Conservation (phyloP, 2,797 vertebrate genomes). For the Nasua narica region DNA sequence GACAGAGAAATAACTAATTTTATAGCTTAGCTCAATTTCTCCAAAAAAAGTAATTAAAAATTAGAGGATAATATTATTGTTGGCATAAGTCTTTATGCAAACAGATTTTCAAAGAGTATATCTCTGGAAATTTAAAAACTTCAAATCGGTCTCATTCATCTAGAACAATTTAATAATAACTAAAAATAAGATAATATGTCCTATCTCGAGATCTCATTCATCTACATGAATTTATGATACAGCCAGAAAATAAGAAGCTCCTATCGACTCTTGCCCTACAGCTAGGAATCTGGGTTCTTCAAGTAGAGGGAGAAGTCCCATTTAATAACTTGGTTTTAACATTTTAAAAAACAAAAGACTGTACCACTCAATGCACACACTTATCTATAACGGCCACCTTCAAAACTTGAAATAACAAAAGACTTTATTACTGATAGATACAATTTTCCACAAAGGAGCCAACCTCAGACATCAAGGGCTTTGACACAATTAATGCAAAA, state of each 20-base stretch:
- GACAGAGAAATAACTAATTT: background rate
- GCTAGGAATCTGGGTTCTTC: background rate
- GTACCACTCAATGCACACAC: background rate
- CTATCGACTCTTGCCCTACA: background rate
- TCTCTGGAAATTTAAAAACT: background rate
- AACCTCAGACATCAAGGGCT: background rate
- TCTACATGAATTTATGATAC: background rate
- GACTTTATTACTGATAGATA: background rate
- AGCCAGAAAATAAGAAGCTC: background rate
- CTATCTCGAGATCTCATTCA: slow-evolving; percentile 12
- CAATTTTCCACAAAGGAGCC: background rate
- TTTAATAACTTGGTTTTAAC: background rate
- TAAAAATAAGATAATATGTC: background rate
- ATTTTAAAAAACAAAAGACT: background rate
- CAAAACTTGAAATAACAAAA: background rate
- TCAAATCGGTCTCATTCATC: background rate
- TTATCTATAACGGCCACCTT: background rate
- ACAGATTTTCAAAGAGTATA: background rate
- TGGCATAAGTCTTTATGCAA: background rate
- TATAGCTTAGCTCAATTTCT: background rate
- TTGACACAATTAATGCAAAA: background rate
- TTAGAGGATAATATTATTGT: background rate
- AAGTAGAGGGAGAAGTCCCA: background rate
- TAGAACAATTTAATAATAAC: background rate
- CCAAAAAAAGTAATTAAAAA: slow-evolving; percentile 18